phyloP scores from a whole-genome alignment of 2,888 invertebrate species.

The Conchocele bisecta region DNA sequence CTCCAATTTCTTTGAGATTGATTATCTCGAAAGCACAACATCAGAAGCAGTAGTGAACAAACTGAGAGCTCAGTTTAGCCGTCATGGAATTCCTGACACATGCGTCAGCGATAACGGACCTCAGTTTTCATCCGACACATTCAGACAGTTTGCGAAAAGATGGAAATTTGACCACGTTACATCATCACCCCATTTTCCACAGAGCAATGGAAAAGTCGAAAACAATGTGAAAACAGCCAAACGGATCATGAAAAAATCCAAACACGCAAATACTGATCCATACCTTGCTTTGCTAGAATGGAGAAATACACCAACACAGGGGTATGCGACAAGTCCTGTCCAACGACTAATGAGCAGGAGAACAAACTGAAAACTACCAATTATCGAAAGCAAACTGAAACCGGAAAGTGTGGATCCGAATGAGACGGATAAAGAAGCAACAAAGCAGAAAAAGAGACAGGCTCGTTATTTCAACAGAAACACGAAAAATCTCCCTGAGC shows the following conservation, averaged over 20 bases:
- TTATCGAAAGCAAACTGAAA: slow-evolving; percentile 4
- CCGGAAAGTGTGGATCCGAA: slow-evolving; percentile 12
- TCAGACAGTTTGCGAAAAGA: slow-evolving; percentile 24
- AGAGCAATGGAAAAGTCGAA: slow-evolving; percentile 40
- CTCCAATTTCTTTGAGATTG: slow-evolving; percentile 9
- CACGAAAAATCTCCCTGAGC: neutral
- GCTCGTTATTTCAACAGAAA: slow-evolving; percentile 10
- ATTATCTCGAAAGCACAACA: neutral
- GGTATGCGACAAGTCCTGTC: slow-evolving; percentile 38
- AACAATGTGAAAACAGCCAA: slow-evolving; percentile 45
- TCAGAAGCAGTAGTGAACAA: slow-evolving; percentile 9
- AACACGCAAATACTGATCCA: slow-evolving; percentile 26
- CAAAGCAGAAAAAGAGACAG: slow-evolving; percentile 5
- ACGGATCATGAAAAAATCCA: slow-evolving; percentile 20
- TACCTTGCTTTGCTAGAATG: slow-evolving; percentile 45
- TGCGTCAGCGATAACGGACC: slow-evolving; percentile 34
- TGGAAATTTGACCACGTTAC: slow-evolving; percentile 40
- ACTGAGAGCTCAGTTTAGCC: slow-evolving; percentile 4
- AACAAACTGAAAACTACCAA: slow-evolving; percentile 33
- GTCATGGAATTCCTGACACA: slow-evolving; percentile 16
- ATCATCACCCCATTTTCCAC: slow-evolving; percentile 23
- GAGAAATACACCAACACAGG: slow-evolving; percentile 47
- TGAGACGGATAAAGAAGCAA: neutral
- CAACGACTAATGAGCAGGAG: slow-evolving; percentile 48
- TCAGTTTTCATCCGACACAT: slow-evolving; percentile 20